Percentiles rank a stretch among this genome's conserved stretches.
Evolutionary conservation across 2,888 invertebrate species (phyloP).

Genomic region (Platycnemis pennipes): DNA sequence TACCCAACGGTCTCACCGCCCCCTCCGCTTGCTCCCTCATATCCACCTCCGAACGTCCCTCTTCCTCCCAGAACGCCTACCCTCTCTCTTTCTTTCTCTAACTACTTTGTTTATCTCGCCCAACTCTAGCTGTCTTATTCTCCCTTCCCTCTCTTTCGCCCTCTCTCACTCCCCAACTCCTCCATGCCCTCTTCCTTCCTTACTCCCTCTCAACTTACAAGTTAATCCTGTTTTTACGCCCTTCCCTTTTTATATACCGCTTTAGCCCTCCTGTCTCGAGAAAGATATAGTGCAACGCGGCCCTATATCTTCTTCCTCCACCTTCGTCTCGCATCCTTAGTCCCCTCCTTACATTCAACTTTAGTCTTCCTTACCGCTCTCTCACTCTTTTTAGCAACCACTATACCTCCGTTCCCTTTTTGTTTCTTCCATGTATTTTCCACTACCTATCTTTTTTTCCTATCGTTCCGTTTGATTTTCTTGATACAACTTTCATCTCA

Average conservation of each 20-base stretch:
- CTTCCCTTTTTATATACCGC: conserved; percentile 32
- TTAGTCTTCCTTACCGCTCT: background rate
- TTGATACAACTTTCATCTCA: background rate
- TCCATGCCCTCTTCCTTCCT: background rate
- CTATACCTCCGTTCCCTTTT: background rate
- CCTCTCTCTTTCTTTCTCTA: background rate
- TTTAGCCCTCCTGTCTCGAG: conserved; percentile 28
- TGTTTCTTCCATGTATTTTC: background rate
- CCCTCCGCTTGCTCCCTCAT: background rate
- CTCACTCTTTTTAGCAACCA: background rate
- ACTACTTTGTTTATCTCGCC: conserved; percentile 18
- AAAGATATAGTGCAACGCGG: conserved; percentile 23
- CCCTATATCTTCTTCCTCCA: conserved; percentile 7
- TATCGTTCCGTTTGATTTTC: too few relatives aligned
- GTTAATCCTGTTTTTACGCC: conserved; percentile 36
- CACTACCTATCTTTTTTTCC: background rate
- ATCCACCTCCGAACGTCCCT: background rate
- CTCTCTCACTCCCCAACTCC: background rate
- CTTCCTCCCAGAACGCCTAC: background rate
- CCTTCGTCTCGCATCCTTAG: conserved; percentile 3
- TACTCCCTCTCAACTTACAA: background rate
- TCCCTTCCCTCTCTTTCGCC: background rate
- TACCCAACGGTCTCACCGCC: background rate
- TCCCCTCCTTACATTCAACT: background rate
- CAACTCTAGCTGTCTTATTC: conserved; percentile 8